Percentiles rank a stretch among this genome's conserved stretches.
Conservation (phyloP, 2,113 vertebrate species). For the Heterocephalus glaber region DNA sequence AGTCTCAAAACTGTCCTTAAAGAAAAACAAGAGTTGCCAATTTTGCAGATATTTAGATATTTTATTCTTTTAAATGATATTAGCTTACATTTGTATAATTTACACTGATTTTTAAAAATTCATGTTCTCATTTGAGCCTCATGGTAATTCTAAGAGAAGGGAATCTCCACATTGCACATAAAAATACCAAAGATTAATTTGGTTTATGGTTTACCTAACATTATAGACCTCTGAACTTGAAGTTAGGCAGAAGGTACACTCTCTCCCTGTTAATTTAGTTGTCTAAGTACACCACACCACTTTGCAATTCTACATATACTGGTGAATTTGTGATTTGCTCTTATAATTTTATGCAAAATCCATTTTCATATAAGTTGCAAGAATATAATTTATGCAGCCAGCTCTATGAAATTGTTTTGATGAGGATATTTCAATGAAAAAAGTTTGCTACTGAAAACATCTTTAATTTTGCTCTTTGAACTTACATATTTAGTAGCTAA, state of each 20-base stretch:
- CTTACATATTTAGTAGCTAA: constrained; percentile 47
- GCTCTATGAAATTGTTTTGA: constrained; percentile 45
- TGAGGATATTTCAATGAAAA: constrained; percentile 35
- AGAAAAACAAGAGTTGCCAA: background rate
- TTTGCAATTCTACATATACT: constrained; percentile 39
- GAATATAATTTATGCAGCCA: constrained; percentile 45
- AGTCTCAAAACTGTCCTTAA: constrained; percentile 1
- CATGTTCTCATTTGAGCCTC: background rate
- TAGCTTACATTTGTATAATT: constrained; percentile 34
- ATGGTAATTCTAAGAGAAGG: background rate
- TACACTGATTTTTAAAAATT: constrained; percentile 28
- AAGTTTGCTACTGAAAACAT: constrained; percentile 50
- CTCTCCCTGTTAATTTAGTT: constrained; percentile 31
- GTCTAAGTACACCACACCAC: background rate
- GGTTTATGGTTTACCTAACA: background rate
- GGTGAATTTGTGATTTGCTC: background rate
- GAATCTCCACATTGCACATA: background rate
- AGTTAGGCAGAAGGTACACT: background rate
- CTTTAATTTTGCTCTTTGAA: constrained; percentile 62
- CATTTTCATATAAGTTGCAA: constrained; percentile 5
- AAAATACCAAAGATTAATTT: constrained; percentile 21
- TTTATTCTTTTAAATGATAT: constrained; percentile 34
- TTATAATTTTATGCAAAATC: constrained; percentile 48
- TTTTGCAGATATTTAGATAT: constrained; percentile 43
- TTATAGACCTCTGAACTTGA: constrained; percentile 41